A percentile compares a stretch with the other conserved stretches of the same genome.
Evolutionary conservation across 2,113 vertebrate genomes (phyloP).

Genomic region (Genyomyrus donnyi): DNA sequence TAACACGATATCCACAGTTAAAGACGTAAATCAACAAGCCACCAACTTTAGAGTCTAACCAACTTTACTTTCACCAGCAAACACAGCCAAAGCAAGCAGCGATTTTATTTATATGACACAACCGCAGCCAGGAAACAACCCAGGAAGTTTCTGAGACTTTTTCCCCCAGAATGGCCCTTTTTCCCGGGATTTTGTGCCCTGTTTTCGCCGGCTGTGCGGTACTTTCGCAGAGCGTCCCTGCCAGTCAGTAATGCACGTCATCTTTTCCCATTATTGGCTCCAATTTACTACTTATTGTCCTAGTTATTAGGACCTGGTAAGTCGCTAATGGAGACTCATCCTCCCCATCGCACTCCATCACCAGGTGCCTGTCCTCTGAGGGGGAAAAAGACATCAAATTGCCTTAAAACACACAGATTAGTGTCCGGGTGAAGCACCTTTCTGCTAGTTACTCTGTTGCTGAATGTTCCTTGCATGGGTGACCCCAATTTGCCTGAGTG

Average conservation of each 20-base stretch:
- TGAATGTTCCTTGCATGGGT: conserved; percentile 58
- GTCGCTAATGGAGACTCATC: conserved; percentile 66
- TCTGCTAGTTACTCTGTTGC: conserved; percentile 51
- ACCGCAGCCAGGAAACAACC: neutral
- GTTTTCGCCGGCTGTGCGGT: neutral
- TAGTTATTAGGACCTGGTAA: conserved; percentile 71
- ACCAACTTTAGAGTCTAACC: neutral
- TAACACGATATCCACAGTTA: neutral
- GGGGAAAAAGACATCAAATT: conserved; percentile 49
- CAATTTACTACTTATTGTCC: conserved; percentile 70
- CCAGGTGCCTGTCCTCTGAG: conserved; percentile 52
- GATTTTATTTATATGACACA: neutral
- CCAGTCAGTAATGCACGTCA: conserved; percentile 34
- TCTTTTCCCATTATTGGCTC: conserved; percentile 65
- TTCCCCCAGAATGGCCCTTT: neutral
- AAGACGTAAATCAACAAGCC: neutral
- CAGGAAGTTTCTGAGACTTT: neutral
- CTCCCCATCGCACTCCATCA: conserved; percentile 58
- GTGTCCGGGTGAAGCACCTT: conserved; percentile 68
- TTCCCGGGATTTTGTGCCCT: neutral
- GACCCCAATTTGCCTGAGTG: conserved; percentile 56
- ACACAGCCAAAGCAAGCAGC: neutral
- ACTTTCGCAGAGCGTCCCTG: conserved; percentile 36
- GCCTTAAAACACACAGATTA: conserved; percentile 68
- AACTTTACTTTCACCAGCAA: neutral